Evolutionary conservation across 2,113 vertebrate species (phyloP).

Genomic region (Cisticola juncidis): DNA sequence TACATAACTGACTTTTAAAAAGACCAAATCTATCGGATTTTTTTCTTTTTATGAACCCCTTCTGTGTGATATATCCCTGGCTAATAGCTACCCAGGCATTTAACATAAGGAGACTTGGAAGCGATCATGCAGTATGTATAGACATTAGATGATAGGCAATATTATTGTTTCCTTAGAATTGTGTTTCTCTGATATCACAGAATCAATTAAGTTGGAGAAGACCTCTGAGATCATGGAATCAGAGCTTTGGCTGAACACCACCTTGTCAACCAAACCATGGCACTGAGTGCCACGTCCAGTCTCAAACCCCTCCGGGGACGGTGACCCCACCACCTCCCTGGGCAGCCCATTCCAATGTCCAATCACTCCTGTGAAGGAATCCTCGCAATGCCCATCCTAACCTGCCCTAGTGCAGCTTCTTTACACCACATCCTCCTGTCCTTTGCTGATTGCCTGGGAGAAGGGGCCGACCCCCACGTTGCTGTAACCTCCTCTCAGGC

Average conservation of each 20-base stretch:
- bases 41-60: not conserved
- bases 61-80: fast-evolving
- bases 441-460: not conserved
- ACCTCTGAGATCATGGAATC: not conserved
- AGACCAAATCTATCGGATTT: not conserved
- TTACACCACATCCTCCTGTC: not conserved
- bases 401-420: not conserved
- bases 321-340: not conserved
- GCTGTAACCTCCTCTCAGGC: not conserved
- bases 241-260: not conserved
- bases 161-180: not conserved
- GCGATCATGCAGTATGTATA: fast-evolving
- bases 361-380: not conserved
- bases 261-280: not conserved
- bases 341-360: not conserved
- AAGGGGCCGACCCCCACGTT: not conserved
- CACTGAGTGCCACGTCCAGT: not conserved
- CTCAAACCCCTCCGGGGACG: not conserved
- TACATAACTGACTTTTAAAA: not conserved
- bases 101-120: not conserved
- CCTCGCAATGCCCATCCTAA: not conserved
- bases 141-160: not conserved
- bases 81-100: not conserved
- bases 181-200: not conserved
- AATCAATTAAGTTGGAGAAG: not conserved